These are phyloP conservation scores for Thymelicus acteon DNA, from an alignment of 2,888 invertebrate genomes.

Conservation along the genomic window DNA sequence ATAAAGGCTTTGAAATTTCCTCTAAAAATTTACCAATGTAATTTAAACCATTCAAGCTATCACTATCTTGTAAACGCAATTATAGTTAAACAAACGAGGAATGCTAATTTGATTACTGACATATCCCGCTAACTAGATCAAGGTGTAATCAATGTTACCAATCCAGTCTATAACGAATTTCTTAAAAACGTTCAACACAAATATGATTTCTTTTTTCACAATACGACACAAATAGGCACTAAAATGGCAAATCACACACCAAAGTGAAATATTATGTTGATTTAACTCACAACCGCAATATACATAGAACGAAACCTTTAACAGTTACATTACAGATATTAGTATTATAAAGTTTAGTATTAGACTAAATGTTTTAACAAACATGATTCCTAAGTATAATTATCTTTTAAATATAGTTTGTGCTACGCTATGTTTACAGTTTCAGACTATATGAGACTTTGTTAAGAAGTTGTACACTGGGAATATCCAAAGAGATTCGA, in stretches of 20 bases:
- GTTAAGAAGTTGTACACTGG: conserved; percentile 13
- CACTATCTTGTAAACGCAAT: background rate
- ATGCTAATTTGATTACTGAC: background rate
- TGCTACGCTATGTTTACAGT: conserved; percentile 14
- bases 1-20: no score
- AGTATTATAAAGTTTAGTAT: conserved; percentile 8
- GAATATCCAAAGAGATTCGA: conserved; percentile 24
- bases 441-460: conserved; percentile 20
- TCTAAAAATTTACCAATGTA: no score
- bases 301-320: conserved; percentile 54
- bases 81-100: background rate
- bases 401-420: conserved; percentile 5
- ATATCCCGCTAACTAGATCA: background rate
- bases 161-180: background rate
- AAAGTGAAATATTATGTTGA: conserved; percentile 64
- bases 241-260: conserved; percentile 78
- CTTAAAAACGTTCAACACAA: conserved; percentile 4
- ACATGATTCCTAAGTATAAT: conserved; percentile 13
- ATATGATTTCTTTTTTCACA: conserved; percentile 58
- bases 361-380: conserved; percentile 11
- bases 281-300: conserved; percentile 78
- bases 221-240: conserved; percentile 75
- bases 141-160: background rate
- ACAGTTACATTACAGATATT: conserved; percentile 15
- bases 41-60: background rate